A percentile compares a stretch with the other conserved stretches of the same genome.
Evolutionary conservation across 2,113 vertebrate species (phyloP).

Genomic region (Naja naja): DNA sequence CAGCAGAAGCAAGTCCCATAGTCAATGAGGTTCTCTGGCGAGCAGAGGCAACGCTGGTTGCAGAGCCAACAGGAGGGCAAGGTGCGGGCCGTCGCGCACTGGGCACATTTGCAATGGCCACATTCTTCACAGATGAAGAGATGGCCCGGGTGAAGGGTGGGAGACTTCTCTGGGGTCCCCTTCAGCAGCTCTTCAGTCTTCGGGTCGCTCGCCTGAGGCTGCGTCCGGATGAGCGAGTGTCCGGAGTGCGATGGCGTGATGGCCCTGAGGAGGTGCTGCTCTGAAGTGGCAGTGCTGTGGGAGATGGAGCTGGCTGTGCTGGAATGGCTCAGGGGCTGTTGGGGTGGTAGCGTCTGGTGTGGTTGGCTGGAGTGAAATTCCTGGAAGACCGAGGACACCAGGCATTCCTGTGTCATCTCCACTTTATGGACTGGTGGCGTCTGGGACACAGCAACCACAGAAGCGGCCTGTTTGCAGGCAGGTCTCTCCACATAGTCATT

Average conservation of each 20-base stretch:
- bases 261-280: constrained; percentile 88
- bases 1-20: constrained; percentile 94
- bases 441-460: constrained; percentile 78
- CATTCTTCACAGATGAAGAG: constrained; percentile 91
- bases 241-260: constrained; percentile 85
- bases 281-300: constrained; percentile 88
- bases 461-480: constrained; percentile 68
- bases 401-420: constrained; percentile 67
- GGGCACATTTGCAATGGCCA: constrained; percentile 88
- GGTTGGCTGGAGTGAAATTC: constrained; percentile 83
- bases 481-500: constrained; percentile 98
- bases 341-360: constrained; percentile 78
- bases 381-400: constrained; percentile 64
- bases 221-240: constrained; percentile 78
- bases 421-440: constrained; percentile 66
- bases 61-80: constrained; percentile 95
- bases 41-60: constrained; percentile 92
- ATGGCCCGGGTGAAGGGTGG: constrained; percentile 73
- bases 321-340: constrained; percentile 87
- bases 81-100: constrained; percentile 83
- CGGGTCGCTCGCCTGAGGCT: constrained; percentile 78
- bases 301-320: constrained; percentile 95
- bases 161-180: constrained; percentile 63
- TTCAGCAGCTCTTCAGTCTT: constrained; percentile 82
- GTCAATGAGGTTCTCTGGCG: constrained; percentile 86